Evolutionary conservation across 92 coral and sea anemone species (phyloP).

Genomic region (Actinernus sp.): DNA sequence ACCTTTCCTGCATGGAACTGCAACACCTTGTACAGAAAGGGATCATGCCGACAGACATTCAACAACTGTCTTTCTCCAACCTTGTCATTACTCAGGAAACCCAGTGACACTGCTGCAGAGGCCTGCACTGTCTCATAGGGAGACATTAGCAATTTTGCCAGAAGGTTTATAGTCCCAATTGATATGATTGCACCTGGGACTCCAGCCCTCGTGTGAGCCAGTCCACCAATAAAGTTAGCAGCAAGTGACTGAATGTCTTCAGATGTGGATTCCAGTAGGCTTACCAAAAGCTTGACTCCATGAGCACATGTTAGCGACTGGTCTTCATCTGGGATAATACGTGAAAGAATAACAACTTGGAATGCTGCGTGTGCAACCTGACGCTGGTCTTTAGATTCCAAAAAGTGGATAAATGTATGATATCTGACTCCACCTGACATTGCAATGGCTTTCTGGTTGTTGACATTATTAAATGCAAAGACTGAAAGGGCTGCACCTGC

Average conservation of each 20-base stretch:
- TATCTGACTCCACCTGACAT: constrained; percentile 83
- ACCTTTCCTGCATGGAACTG: constrained; percentile 95
- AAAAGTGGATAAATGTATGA: constrained; percentile 71
- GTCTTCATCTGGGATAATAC: constrained; percentile 94
- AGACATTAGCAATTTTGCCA: constrained; percentile 80
- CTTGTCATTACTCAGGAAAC: constrained; percentile 87
- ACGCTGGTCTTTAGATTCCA: constrained; percentile 77
- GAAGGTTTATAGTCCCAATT: constrained; percentile 79
- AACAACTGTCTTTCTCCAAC: constrained; percentile 96
- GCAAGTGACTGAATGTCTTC: constrained; percentile 86
- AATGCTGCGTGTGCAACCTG: constrained; percentile 87
- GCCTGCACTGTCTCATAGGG: constrained; percentile 89
- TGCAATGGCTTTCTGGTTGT: constrained; percentile 90
- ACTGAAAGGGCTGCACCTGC: constrained; percentile 91
- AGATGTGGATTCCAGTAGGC: constrained; percentile 67
- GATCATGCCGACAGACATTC: constrained; percentile 90
- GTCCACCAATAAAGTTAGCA: constrained; percentile 93
- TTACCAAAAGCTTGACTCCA: constrained; percentile 85
- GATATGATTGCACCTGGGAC: constrained; percentile 96
- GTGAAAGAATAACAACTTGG: constrained; percentile 87
- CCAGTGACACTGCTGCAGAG: constrained; percentile 92
- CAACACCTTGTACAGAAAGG: constrained; percentile 81
- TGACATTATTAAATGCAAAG: constrained; percentile 91
- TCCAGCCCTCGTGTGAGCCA: constrained; percentile 97
- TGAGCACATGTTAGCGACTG: constrained; percentile 90